phyloP scores from a whole-genome alignment of 2,113 vertebrate species.

The Hoplias malabaricus region DNA sequence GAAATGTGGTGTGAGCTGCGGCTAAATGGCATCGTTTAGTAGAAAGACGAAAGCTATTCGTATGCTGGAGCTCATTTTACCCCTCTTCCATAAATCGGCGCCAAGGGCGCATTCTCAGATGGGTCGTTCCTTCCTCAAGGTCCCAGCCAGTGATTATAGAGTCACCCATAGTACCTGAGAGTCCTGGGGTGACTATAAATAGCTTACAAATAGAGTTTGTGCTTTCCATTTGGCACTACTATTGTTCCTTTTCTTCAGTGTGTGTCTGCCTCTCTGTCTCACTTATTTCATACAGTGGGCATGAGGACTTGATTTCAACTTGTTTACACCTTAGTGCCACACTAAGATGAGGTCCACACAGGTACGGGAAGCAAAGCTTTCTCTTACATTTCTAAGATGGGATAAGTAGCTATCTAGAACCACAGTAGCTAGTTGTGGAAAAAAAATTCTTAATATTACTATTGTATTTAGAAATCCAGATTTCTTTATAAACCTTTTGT shows the following conservation, averaged over 20 bases:
- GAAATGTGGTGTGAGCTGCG: slow-evolving; percentile 40
- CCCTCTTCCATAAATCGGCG: slow-evolving; percentile 59
- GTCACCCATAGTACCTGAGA: slow-evolving; percentile 64
- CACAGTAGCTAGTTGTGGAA: too few species aligned
- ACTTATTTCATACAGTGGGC: background rate
- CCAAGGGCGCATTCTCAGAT: slow-evolving; percentile 54
- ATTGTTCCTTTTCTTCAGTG: background rate
- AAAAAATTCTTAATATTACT: background rate
- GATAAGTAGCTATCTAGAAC: background rate
- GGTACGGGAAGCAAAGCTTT: background rate
- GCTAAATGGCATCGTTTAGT: slow-evolving; percentile 57
- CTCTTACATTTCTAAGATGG: too few species aligned
- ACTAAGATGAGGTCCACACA: too few species aligned
- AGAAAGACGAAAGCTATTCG: slow-evolving; percentile 59
- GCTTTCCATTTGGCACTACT: background rate
- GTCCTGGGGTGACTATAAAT: slow-evolving; percentile 63
- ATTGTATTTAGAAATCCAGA: too few species aligned
- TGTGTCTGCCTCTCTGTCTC: slow-evolving; percentile 17
- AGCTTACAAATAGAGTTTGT: slow-evolving; percentile 40
- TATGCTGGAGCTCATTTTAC: slow-evolving; percentile 63
- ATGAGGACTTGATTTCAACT: background rate
- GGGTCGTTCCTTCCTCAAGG: slow-evolving; percentile 59
- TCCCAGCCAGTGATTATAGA: slow-evolving; percentile 68
- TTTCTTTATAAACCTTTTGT: background rate
- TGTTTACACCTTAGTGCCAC: background rate